Evolutionary conservation across 23 tunicate genomes (phyloP).

Genomic region (Trididemnum nubilum): DNA sequence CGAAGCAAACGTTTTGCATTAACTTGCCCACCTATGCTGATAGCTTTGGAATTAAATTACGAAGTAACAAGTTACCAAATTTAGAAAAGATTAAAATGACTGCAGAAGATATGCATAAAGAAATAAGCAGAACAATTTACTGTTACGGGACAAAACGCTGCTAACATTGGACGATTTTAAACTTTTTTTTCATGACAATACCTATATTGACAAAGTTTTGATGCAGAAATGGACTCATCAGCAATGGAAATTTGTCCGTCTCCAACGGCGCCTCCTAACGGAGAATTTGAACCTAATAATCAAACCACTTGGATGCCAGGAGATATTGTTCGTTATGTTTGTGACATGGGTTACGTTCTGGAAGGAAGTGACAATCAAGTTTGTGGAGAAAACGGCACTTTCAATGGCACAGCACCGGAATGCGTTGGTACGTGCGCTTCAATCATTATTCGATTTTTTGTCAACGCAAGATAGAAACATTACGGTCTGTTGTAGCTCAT

Average conservation of each 20-base stretch:
- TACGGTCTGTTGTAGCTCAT: too few relatives aligned
- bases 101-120: too few relatives aligned
- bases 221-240: constrained; percentile 13
- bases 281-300: neutral
- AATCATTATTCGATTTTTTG: neutral
- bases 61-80: too few relatives aligned
- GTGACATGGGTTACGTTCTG: neutral
- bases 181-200: too few relatives aligned
- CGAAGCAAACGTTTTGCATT: too few relatives aligned
- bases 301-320: constrained; percentile 13
- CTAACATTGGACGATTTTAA: too few relatives aligned
- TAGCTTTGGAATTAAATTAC: too few relatives aligned
- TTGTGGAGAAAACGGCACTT: neutral
- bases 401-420: constrained; percentile 6
- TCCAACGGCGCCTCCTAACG: neutral
- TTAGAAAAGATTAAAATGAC: too few relatives aligned
- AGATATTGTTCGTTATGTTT: neutral
- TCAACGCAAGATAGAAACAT: neutral
- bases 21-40: too few relatives aligned
- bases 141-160: too few relatives aligned
- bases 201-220: too few relatives aligned
- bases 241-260: neutral
- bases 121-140: too few relatives aligned
- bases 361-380: neutral
- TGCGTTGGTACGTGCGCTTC: constrained; percentile 22